A percentile compares a stretch with the other conserved stretches of the same genome.
phyloP scores from a whole-genome alignment of 2,113 vertebrate species.

The Pteruthius melanotis region DNA sequence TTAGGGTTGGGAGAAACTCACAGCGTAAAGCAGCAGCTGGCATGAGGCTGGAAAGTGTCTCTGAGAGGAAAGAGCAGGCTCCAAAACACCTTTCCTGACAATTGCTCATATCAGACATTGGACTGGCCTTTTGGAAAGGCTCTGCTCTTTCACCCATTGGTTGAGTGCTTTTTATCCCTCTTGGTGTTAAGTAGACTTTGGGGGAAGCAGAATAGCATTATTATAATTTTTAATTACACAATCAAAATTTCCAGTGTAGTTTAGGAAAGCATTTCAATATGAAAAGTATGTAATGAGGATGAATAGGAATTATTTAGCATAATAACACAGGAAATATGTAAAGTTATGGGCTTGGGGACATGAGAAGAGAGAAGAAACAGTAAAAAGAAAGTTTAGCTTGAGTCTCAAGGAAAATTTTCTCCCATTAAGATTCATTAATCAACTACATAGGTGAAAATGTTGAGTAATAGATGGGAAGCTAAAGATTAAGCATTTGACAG shows the following conservation, averaged over 20 bases:
- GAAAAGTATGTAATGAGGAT: background rate
- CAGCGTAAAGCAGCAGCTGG: background rate
- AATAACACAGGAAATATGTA: background rate
- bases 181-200: background rate
- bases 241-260: background rate
- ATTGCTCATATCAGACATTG: background rate
- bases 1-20: background rate
- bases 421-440: background rate
- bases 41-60: background rate
- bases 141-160: background rate
- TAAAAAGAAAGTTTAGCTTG: background rate
- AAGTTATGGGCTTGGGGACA: background rate
- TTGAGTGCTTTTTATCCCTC: background rate
- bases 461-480: background rate
- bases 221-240: background rate
- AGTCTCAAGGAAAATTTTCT: background rate
- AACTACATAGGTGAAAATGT: background rate
- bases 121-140: background rate
- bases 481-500: background rate
- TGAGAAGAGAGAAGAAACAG: background rate
- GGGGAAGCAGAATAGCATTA: background rate
- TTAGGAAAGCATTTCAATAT: conserved; percentile 8
- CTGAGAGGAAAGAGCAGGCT: background rate
- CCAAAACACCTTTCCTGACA: background rate
- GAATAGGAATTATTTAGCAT: conserved; percentile 12